Base-by-base conservation (phyloP, 1,140 invertebrate genomes). In the Calosoma granatense region DNA sequence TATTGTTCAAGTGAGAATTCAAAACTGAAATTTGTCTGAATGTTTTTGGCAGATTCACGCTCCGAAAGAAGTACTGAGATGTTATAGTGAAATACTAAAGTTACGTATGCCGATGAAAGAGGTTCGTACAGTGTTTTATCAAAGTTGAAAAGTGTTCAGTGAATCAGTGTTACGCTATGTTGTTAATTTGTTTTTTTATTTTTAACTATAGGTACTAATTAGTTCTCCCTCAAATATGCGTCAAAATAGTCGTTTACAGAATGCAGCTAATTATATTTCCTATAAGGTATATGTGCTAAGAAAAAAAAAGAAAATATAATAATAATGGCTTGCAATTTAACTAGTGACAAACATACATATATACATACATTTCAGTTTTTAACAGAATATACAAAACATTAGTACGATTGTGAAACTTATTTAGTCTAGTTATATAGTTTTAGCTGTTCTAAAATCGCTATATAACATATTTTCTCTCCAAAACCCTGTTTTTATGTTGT, bases 41-140 rank as follows among this genome's bases (percentile, higher is more conserved):
- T 43, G 14, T 53, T 56, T 14, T 17, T 11, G 61, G 55, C 57
- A 92, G 80, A 83, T 97, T 58, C 91, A 96, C 73, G 89, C 90
- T 2, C 90, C 95, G 0, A 77, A 83, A 65, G 79, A 87, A 67
- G 90, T 98, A 2, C 71, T 98, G 47, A 81, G 84, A 60, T 81
- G 90, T 63, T 97, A 97, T 75, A 87, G 91, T 54, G 95, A 98
- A 76, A 86, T 97, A 64, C 78, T 97, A 63, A 95, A 94, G 70
- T 78, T 98, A 22, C 83, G 93, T 72, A 89, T 97, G 87, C 93
- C 94, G 12, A 93, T 98, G 83, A 92, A 90, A 78, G 84, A 90
- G 75, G 80, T 91, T 64, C 65, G 51, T 30, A n/a, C 65, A 56
- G 61, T 70, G 56, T 41, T 53, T 30, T 57, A 47, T 51, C 14